Conservation (phyloP, 2,888 invertebrate species). For the Drosophila acutilabella region DNA sequence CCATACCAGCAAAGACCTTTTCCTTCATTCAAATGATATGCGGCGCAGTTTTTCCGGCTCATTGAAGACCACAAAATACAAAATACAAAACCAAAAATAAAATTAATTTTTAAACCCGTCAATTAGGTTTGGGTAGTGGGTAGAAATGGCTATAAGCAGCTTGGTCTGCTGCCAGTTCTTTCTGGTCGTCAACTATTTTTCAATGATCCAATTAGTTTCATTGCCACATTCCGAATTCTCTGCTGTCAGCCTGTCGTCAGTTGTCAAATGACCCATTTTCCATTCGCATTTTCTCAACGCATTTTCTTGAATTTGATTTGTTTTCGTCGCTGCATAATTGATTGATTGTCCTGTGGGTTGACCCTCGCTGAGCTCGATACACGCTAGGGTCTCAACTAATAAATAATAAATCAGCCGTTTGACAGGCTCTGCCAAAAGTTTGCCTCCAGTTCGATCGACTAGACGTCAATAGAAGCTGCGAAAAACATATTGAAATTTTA, state of each 20-base stretch:
- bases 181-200: constrained; percentile 55
- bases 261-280: constrained; percentile 63
- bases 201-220: constrained; percentile 64
- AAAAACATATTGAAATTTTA: constrained; percentile 57
- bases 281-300: constrained; percentile 23
- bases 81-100: constrained; percentile 25
- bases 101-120: constrained; percentile 71
- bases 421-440: constrained; percentile 55
- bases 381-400: constrained; percentile 39
- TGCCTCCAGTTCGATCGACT: constrained; percentile 14
- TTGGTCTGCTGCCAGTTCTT: neutral
- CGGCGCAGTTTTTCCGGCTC: constrained; percentile 65
- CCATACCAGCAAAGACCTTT: constrained; percentile 50
- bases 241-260: constrained; percentile 59
- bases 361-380: constrained; percentile 23
- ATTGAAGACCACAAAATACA: constrained; percentile 45
- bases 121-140: constrained; percentile 51
- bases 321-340: constrained; percentile 73
- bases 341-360: constrained; percentile 63
- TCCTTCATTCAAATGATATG: constrained; percentile 57
- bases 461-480: constrained; percentile 16
- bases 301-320: constrained; percentile 56
- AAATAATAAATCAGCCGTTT: constrained; percentile 67
- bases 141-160: neutral
- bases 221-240: constrained; percentile 45